These are phyloP conservation scores for Cheilosia vulpina DNA, from an alignment of 2,888 invertebrate species.

Conservation along the genomic window DNA sequence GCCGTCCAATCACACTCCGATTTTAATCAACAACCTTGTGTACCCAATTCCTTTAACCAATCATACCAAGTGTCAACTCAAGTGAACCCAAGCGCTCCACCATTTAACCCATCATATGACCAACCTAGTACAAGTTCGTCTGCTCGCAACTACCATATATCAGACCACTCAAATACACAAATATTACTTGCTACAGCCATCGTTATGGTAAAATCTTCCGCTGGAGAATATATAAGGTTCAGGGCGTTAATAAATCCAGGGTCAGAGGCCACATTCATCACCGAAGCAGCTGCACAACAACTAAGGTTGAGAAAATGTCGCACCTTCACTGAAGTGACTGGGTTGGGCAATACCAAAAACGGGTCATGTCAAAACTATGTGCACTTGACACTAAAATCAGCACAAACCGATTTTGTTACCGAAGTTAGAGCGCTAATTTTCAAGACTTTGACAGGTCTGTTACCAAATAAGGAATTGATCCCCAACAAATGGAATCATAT, in stretches of 20 bases:
- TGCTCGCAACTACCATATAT: too few relatives aligned
- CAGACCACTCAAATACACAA: too few relatives aligned
- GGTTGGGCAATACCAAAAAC: slow-evolving; percentile 9
- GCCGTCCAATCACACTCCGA: not conserved
- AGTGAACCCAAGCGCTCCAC: too few relatives aligned
- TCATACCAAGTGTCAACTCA: too few relatives aligned
- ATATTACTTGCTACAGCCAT: too few relatives aligned
- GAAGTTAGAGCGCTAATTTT: slow-evolving; percentile 3
- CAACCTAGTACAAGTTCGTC: too few relatives aligned
- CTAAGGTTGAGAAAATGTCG: not conserved
- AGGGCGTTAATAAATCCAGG: too few relatives aligned
- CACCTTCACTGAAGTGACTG: not conserved
- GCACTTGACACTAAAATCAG: not conserved
- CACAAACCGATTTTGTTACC: slow-evolving; percentile 5
- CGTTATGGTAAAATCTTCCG: too few relatives aligned
- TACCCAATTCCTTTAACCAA: not conserved
- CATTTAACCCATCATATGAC: too few relatives aligned
- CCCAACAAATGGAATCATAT: slow-evolving; percentile 19
- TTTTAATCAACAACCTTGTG: not conserved
- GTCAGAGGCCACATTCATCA: too few relatives aligned
- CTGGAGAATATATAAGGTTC: too few relatives aligned
- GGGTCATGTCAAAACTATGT: slow-evolving; percentile 11
- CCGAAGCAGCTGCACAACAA: too few relatives aligned
- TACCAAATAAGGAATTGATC: not conserved
- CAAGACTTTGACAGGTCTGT: not conserved